phyloP scores from a whole-genome alignment of 1,140 invertebrate genomes.

The Pissodes strobi region DNA sequence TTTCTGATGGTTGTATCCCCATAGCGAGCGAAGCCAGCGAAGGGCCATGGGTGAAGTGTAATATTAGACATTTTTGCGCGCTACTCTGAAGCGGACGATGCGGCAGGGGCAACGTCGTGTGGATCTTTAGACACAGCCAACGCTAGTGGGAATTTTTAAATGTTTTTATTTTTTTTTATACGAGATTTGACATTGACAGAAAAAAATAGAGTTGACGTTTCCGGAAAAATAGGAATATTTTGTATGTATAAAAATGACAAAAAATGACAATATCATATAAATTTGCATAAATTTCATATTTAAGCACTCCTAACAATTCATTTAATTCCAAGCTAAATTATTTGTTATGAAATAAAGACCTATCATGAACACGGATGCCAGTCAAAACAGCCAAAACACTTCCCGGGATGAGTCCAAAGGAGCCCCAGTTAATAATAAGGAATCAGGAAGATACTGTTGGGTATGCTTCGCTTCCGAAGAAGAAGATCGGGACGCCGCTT shows the following conservation, averaged over 20 bases:
- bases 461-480: constrained; percentile 97
- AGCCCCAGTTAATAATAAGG: constrained; percentile 36
- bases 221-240: too few species aligned
- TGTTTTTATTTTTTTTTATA: too few species aligned
- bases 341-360: constrained; percentile 30
- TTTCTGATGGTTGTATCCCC: too few species aligned
- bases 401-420: constrained; percentile 17
- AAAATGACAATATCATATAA: constrained; percentile 19
- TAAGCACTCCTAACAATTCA: background rate
- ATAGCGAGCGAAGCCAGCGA: too few species aligned
- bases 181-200: too few species aligned
- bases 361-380: constrained; percentile 21
- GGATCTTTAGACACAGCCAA: too few species aligned
- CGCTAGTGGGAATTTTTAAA: too few species aligned
- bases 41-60: too few species aligned
- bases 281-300: constrained; percentile 9
- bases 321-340: constrained; percentile 30
- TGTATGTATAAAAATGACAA: constrained; percentile 7
- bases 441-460: constrained; percentile 75
- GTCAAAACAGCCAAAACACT: constrained; percentile 16
- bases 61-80: too few species aligned
- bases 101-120: too few species aligned
- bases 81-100: too few species aligned
- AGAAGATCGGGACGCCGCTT: constrained; percentile 84
- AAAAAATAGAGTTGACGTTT: too few species aligned